phyloP scores from a whole-genome alignment of 2,797 vertebrate species.

The Siniperca obscura region DNA sequence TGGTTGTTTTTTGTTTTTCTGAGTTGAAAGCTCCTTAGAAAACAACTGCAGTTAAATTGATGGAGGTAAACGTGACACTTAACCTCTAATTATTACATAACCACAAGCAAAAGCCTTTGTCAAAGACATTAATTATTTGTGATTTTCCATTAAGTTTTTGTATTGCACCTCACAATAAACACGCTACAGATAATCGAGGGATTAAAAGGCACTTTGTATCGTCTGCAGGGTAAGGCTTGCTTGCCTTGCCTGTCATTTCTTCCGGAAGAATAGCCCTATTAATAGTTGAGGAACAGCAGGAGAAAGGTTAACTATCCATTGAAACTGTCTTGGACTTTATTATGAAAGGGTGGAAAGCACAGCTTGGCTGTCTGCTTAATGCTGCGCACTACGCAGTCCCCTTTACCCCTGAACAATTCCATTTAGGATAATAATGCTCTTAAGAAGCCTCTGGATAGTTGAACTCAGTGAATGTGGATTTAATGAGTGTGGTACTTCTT shows the following conservation, averaged over 20 bases:
- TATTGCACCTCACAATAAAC: constrained; percentile 30
- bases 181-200: constrained; percentile 35
- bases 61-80: not conserved
- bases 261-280: constrained; percentile 64
- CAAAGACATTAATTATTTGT: constrained; percentile 25
- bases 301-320: constrained; percentile 71
- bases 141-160: constrained; percentile 18
- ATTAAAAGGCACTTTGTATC: constrained; percentile 47
- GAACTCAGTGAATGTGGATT: constrained; percentile 11
- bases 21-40: not conserved
- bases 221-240: constrained; percentile 44
- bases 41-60: not conserved
- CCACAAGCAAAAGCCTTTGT: constrained; percentile 1
- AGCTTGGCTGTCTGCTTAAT: constrained; percentile 33
- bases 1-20: not conserved
- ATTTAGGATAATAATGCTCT: constrained; percentile 15
- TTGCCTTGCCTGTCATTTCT: constrained; percentile 40
- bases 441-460: constrained; percentile 11
- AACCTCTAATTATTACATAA: constrained; percentile 1
- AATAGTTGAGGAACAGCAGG: constrained; percentile 69
- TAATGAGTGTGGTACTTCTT: constrained; percentile 1
- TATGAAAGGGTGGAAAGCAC: constrained; percentile 60
- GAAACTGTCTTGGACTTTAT: constrained; percentile 62
- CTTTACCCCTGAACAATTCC: not conserved
- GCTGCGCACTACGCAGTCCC: not conserved